phyloP scores from a whole-genome alignment of 2,888 invertebrate species.

The Tridacna crocea region DNA sequence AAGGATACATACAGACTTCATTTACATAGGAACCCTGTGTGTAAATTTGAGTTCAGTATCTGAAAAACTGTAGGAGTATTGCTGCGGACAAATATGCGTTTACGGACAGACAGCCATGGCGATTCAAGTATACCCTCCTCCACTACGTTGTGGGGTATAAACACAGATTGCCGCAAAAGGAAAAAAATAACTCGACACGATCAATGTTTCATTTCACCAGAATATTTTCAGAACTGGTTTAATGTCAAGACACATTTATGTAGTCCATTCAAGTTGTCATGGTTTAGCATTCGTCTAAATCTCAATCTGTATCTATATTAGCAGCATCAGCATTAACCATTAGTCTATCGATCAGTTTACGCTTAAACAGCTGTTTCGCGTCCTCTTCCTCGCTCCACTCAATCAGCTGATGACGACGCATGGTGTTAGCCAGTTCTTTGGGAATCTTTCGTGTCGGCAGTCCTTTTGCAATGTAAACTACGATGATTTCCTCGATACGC shows the following conservation, averaged over 20 bases:
- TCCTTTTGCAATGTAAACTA: slow-evolving; percentile 58
- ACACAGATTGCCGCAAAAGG: neutral
- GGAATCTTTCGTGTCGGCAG: slow-evolving; percentile 55
- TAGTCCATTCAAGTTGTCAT: neutral
- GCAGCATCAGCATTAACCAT: slow-evolving; percentile 25
- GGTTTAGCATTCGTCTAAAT: neutral
- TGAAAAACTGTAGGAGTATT: too few relatives aligned
- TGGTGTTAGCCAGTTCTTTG: slow-evolving; percentile 50
- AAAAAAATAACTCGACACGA: neutral
- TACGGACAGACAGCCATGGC: too few relatives aligned
- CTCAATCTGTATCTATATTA: slow-evolving; percentile 33
- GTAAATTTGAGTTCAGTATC: too few relatives aligned
- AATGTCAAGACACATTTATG: neutral
- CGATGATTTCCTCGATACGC: slow-evolving; percentile 54
- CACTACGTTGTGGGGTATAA: too few relatives aligned
- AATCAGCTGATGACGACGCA: slow-evolving; percentile 56
- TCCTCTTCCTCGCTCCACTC: slow-evolving; percentile 62
- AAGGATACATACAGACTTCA: too few relatives aligned
- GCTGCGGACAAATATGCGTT: too few relatives aligned
- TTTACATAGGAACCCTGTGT: too few relatives aligned
- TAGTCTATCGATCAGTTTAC: slow-evolving; percentile 44
- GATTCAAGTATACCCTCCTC: too few relatives aligned
- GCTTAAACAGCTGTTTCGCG: slow-evolving; percentile 55
- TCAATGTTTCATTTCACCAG: neutral
- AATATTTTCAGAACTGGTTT: neutral